Evolutionary conservation across 1,140 invertebrate species (phyloP).

Genomic region (Halotydeus destructor): DNA sequence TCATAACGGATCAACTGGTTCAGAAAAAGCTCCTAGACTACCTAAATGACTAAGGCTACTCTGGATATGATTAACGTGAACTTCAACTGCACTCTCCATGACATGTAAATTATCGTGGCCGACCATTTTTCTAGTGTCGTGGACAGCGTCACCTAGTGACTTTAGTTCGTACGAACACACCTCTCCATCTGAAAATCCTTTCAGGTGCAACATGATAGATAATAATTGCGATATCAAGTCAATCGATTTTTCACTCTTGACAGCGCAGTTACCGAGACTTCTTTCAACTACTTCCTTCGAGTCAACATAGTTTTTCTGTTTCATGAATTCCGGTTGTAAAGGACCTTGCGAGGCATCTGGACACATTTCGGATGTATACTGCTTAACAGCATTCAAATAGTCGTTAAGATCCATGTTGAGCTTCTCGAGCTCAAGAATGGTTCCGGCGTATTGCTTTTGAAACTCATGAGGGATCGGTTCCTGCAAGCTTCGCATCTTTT

Average conservation of each 20-base stretch:
- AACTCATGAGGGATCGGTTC: slow-evolving; percentile 57
- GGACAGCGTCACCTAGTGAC: slow-evolving; percentile 73
- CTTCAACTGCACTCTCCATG: slow-evolving; percentile 75
- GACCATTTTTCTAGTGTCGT: slow-evolving; percentile 60
- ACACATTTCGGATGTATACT: slow-evolving; percentile 60
- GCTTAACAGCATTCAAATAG: slow-evolving; percentile 59
- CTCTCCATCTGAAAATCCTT: slow-evolving; percentile 66
- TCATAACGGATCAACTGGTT: slow-evolving; percentile 3
- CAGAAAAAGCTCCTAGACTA: slow-evolving; percentile 24
- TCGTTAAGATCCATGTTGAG: slow-evolving; percentile 71
- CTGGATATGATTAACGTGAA: slow-evolving; percentile 78
- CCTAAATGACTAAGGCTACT: slow-evolving; percentile 47
- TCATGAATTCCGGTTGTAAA: slow-evolving; percentile 51
- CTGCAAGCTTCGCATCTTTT: slow-evolving; percentile 37
- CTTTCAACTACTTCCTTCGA: slow-evolving; percentile 56
- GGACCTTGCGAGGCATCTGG: slow-evolving; percentile 57
- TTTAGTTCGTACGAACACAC: slow-evolving; percentile 75
- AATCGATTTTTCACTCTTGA: slow-evolving; percentile 30
- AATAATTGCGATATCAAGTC: slow-evolving; percentile 66
- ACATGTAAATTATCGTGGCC: slow-evolving; percentile 48
- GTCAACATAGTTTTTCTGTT: slow-evolving; percentile 64
- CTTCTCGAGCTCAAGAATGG: slow-evolving; percentile 71
- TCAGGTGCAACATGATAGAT: slow-evolving; percentile 75
- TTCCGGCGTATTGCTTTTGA: slow-evolving; percentile 64
- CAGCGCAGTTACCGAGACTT: slow-evolving; percentile 25